Percentiles rank a stretch among this genome's conserved stretches.
Conservation (phyloP, 2,888 invertebrate species). For the Fissipunctia ypsillon region DNA sequence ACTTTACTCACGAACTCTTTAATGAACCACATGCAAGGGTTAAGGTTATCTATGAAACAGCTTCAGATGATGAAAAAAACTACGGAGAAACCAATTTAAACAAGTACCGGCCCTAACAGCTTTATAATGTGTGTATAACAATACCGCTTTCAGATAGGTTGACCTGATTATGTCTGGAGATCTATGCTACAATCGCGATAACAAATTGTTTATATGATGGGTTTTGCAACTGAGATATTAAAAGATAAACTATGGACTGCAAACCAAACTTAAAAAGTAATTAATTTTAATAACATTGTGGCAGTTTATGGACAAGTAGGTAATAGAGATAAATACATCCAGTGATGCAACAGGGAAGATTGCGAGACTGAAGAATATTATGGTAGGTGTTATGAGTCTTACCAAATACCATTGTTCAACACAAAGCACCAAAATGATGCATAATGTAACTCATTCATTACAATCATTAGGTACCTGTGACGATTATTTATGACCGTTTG, state of each 20-base stretch:
- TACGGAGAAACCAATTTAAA: background rate
- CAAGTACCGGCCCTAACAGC: conserved; percentile 35
- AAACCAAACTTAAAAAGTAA: conserved; percentile 30
- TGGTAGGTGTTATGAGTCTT: conserved; percentile 23
- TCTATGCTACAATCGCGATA: conserved; percentile 59
- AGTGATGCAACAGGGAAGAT: conserved; percentile 16
- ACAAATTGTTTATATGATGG: conserved; percentile 50
- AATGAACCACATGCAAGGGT: conserved; percentile 35
- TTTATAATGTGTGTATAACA: conserved; percentile 52
- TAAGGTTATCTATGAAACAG: conserved; percentile 44
- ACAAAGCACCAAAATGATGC: conserved; percentile 53
- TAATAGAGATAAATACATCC: conserved; percentile 8
- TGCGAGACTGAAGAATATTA: background rate
- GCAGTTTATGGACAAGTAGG: conserved; percentile 21
- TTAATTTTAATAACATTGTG: conserved; percentile 35
- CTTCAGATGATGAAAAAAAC: conserved; percentile 1
- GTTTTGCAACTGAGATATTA: conserved; percentile 40
- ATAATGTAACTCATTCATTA: conserved; percentile 52
- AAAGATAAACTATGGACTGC: conserved; percentile 45
- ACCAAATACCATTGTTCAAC: conserved; percentile 39
- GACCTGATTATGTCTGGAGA: conserved; percentile 58
- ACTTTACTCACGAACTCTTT: conserved; percentile 4
- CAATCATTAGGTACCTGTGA: conserved; percentile 57
- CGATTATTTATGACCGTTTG: conserved; percentile 68
- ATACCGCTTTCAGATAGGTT: conserved; percentile 60